Base-by-base conservation (phyloP, 2,888 invertebrate species). In the Trichopria drosophilae region DNA sequence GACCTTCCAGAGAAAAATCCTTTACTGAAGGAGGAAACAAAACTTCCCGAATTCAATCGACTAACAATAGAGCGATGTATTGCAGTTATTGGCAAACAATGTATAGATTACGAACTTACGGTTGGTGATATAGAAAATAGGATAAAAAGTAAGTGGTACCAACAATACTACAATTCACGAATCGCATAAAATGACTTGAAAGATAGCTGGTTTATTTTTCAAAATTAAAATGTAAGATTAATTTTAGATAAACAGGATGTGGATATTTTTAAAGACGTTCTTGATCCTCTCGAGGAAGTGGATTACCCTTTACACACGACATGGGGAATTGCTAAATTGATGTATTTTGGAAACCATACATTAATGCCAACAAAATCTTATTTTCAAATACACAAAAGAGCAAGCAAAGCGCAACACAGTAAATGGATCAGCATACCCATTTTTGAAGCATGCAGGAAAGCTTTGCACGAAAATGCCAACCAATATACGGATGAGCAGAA, bases 321-420 rank as follows among this genome's bases (percentile, higher is more conserved):
- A 3, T 93, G 92, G 91, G 90, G 91, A 7, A 81, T 93, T 62
- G 86, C 92, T 0, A 93, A 93, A 75, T 85, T 89, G 3, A 74
- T 95, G 9, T 92, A 89, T 68, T 77, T 90, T 40, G 88, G 90
- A 4, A 88, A 90, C 66, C 86, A 86, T 64, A 84, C 85, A 1
- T 70, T 87, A 9, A 90, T 93, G 84, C 89, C 91, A 0, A 85
- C 87, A 4, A 86, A 86, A 63, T 84, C 82, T 36, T 93, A 90
- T 65, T 76, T 87, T 62, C 83, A 87, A 64, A 86, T 94, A 57
- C 89, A 92, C 65, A 85, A 88, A 54, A 80, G 93, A 60, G 89
- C 92, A 0, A 81, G 84, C 60, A 81, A 82, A 66, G 91, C 92
- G 0, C 81, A 87, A 56, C 82, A 84, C 2, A 77, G 83, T 2